These are phyloP conservation scores for Varroa destructor DNA, from an alignment of 1,140 invertebrate genomes.

Conservation along the genomic window DNA sequence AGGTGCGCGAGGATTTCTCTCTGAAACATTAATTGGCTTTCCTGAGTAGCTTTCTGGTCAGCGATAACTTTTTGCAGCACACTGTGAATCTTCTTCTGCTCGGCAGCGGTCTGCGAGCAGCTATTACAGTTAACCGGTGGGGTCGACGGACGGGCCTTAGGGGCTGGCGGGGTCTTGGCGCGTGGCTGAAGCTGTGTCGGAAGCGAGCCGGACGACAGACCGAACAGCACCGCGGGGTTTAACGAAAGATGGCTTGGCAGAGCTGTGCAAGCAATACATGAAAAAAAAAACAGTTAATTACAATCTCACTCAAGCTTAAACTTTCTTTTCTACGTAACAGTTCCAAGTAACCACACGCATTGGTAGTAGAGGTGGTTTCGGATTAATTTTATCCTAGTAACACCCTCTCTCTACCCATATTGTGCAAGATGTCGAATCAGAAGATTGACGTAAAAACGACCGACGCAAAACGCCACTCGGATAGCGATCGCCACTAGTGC, in stretches of 20 bases:
- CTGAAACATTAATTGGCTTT: conserved; percentile 10
- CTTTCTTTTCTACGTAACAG: background rate
- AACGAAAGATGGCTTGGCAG: conserved; percentile 8
- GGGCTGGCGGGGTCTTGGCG: background rate
- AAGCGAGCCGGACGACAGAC: background rate
- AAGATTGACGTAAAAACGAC: too few relatives aligned
- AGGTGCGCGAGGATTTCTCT: conserved; percentile 20
- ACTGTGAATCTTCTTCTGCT: conserved; percentile 25
- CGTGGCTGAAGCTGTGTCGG: background rate
- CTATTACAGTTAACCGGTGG: conserved; percentile 5
- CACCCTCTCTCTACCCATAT: too few relatives aligned
- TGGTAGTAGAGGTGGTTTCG: background rate
- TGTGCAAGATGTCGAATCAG: too few relatives aligned
- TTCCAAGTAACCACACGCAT: background rate
- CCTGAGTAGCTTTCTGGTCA: conserved; percentile 25
- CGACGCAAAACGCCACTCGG: too few relatives aligned
- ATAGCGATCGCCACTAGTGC: too few relatives aligned
- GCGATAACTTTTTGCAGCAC: conserved; percentile 14
- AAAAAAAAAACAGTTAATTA: too few relatives aligned
- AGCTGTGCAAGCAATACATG: background rate
- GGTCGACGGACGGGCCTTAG: conserved; percentile 2
- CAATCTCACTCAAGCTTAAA: too few relatives aligned
- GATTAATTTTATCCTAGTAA: too few relatives aligned
- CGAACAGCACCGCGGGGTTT: conserved; percentile 14
- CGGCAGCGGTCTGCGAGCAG: conserved; percentile 7